Evolutionary conservation across 2,888 invertebrate genomes (phyloP).

Genomic region (Phortica okadai): DNA sequence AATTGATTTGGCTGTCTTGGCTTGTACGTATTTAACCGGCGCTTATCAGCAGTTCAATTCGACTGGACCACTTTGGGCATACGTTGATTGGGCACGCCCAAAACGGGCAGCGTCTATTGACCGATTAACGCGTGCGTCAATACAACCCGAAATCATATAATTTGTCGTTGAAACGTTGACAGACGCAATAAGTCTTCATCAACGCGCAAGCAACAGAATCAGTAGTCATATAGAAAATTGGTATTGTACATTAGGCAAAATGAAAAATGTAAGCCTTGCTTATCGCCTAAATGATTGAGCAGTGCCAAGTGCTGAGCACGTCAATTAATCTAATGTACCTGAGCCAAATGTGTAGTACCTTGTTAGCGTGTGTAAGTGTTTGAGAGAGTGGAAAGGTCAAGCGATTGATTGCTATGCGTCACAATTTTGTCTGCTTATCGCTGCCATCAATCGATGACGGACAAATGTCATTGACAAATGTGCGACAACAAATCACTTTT

Average conservation of each 20-base stretch:
- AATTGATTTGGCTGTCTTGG: conserved; percentile 17
- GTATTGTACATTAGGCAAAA: neutral
- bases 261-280: neutral
- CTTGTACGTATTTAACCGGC: conserved; percentile 57
- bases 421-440: conserved; percentile 56
- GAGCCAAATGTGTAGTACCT: neutral
- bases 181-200: conserved; percentile 56
- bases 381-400: conserved; percentile 3
- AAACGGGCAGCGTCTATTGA: conserved; percentile 2
- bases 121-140: conserved; percentile 11
- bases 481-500: conserved; percentile 64
- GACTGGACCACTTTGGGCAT: conserved; percentile 48
- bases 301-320: neutral
- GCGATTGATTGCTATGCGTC: conserved; percentile 35
- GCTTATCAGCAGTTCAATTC: conserved; percentile 53
- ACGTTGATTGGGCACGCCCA: conserved; percentile 5
- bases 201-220: conserved; percentile 11
- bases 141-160: conserved; percentile 1
- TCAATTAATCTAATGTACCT: conserved; percentile 33
- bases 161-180: conserved; percentile 38
- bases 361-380: neutral
- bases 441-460: conserved; percentile 28
- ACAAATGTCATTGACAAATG: conserved; percentile 59
- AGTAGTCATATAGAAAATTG: neutral
- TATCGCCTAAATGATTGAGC: conserved; percentile 42